Conservation (phyloP, 2,888 invertebrate species). For the Acanthoscelides obtectus region DNA sequence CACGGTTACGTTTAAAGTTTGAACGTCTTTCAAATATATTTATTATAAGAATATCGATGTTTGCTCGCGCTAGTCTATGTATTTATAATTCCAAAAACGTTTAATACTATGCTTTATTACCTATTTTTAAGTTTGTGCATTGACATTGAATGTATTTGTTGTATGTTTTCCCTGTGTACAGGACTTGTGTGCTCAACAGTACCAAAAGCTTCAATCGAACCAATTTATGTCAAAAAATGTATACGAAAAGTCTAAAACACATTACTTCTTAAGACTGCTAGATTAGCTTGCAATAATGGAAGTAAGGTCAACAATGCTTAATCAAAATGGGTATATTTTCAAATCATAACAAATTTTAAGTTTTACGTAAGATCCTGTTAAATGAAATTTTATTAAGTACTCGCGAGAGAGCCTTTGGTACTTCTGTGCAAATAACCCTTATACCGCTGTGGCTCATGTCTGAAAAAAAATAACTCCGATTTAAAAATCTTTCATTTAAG, state of each 20-base stretch:
- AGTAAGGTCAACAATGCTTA: too few species aligned
- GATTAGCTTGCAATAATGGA: too few species aligned
- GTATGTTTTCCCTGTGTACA: conserved; percentile 23
- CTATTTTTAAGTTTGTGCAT: conserved; percentile 44
- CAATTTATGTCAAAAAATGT: too few species aligned
- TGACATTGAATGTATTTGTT: conserved; percentile 31
- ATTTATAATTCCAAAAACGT: conserved; percentile 38
- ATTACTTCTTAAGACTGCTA: too few species aligned
- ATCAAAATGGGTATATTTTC: too few species aligned
- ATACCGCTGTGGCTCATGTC: background rate
- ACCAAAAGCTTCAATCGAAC: background rate
- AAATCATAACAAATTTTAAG: too few species aligned
- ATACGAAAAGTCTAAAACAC: too few species aligned
- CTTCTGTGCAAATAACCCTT: background rate
- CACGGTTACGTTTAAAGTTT: background rate
- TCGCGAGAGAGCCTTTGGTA: background rate
- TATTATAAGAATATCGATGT: conserved; percentile 47
- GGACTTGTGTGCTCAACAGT: background rate
- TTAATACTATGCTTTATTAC: conserved; percentile 35
- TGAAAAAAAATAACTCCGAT: background rate
- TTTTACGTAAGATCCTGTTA: too few species aligned
- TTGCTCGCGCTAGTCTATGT: conserved; percentile 37
- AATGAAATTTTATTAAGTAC: too few species aligned
- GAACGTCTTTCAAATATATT: conserved; percentile 36
- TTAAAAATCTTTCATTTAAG: background rate